Percentiles rank a stretch among this genome's conserved stretches.
phyloP scores from a whole-genome alignment of 2,888 invertebrate genomes.

The Apoda limacodes region DNA sequence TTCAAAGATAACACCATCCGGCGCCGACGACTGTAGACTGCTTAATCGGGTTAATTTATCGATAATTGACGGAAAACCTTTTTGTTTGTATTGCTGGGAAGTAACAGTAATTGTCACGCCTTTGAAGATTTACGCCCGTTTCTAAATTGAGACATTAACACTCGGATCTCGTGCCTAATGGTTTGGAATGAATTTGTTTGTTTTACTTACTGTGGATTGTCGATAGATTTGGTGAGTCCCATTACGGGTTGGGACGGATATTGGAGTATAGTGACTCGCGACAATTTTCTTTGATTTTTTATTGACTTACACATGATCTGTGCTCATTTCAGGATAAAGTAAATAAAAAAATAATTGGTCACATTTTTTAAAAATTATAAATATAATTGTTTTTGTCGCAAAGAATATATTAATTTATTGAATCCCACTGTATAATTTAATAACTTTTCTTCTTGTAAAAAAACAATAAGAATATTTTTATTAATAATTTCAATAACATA shows the following conservation, averaged over 20 bases:
- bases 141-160: slow-evolving; percentile 70
- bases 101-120: slow-evolving; percentile 71
- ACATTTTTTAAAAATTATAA: too few relatives aligned
- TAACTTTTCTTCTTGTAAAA: too few relatives aligned
- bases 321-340: too few relatives aligned
- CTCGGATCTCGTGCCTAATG: slow-evolving; percentile 68
- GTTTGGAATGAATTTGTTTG: slow-evolving; percentile 67
- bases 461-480: too few relatives aligned
- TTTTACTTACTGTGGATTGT: slow-evolving; percentile 56
- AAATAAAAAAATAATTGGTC: too few relatives aligned
- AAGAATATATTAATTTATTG: too few relatives aligned
- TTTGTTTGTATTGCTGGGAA: slow-evolving; percentile 68
- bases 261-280: slow-evolving; percentile 15
- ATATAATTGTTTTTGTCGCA: too few relatives aligned
- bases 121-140: slow-evolving; percentile 70
- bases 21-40: slow-evolving; percentile 62
- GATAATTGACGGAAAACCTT: slow-evolving; percentile 70
- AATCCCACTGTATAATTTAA: too few relatives aligned
- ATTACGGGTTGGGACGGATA: slow-evolving; percentile 26
- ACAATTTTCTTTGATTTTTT: background rate
- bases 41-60: slow-evolving; percentile 70
- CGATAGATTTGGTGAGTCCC: slow-evolving; percentile 44
- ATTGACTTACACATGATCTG: too few relatives aligned
- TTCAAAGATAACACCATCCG: slow-evolving; percentile 58
- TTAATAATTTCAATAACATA: too few relatives aligned